phyloP scores from a whole-genome alignment of 2,888 invertebrate genomes.

The Agonopterix subpropinquella region DNA sequence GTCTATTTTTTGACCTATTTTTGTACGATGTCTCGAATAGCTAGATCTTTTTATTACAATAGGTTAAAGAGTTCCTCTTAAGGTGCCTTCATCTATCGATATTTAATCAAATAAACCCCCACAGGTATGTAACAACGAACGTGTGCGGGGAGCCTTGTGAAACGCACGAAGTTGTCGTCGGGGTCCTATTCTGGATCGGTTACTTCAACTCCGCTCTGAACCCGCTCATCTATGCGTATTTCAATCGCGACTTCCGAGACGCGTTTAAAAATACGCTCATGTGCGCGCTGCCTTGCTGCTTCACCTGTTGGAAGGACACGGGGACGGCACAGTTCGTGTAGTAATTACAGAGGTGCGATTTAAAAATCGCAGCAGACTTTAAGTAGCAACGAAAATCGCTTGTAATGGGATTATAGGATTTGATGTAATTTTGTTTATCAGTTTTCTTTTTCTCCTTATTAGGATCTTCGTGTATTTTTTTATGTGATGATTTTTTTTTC shows the following conservation, averaged over 20 bases:
- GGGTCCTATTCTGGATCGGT: constrained; percentile 97
- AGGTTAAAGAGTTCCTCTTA: no score
- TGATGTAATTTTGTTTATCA: not conserved
- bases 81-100: no score
- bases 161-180: constrained; percentile 90
- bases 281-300: constrained; percentile 90
- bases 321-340: constrained; percentile 76
- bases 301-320: constrained; percentile 83
- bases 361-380: not conserved
- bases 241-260: constrained; percentile 96
- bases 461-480: no score
- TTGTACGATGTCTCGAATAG: no score
- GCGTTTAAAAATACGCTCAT: constrained; percentile 95
- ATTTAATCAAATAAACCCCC: constrained; percentile 1
- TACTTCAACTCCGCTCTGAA: constrained; percentile 97
- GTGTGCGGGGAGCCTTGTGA: constrained; percentile 88
- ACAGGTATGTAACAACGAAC: constrained; percentile 90
- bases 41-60: no score
- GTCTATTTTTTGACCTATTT: no score
- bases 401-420: not conserved
- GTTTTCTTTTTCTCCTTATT: not conserved
- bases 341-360: constrained; percentile 14
- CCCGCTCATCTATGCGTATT: constrained; percentile 96
- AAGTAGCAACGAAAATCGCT: constrained; percentile 3
- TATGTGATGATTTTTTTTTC: no score